Evolutionary conservation across 1,140 invertebrate genomes (phyloP).

Genomic region (Asobara japonica): DNA sequence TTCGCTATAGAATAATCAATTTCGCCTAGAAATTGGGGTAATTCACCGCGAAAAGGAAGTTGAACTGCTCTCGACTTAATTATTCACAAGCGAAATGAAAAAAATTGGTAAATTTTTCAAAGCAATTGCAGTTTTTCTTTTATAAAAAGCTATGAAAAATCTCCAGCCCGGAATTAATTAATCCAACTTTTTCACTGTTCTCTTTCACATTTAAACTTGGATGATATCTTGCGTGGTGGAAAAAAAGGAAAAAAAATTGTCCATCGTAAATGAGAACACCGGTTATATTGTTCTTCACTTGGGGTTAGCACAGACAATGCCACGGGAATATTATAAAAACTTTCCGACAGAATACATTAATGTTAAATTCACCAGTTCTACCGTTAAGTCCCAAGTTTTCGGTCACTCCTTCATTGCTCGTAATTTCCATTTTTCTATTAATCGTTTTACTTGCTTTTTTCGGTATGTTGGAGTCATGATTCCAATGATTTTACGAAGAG

Average conservation of each 20-base stretch:
- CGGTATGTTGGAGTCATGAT: too few species aligned
- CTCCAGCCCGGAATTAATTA: constrained; percentile 41
- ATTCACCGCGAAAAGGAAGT: too few species aligned
- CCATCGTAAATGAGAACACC: constrained; percentile 65
- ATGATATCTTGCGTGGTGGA: constrained; percentile 19
- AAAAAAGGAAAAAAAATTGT: constrained; percentile 61
- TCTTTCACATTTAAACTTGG: neutral
- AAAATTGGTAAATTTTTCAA: too few species aligned
- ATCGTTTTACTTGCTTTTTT: neutral
- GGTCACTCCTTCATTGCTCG: constrained; percentile 36
- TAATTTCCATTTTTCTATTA: neutral
- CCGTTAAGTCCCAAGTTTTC: constrained; percentile 65
- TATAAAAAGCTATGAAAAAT: neutral
- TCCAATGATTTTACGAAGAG: too few species aligned
- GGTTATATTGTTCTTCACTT: constrained; percentile 60
- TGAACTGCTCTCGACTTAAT: too few species aligned
- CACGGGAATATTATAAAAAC: constrained; percentile 67
- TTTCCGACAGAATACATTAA: constrained; percentile 68
- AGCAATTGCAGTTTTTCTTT: neutral
- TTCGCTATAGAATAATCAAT: too few species aligned
- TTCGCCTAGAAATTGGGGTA: too few species aligned
- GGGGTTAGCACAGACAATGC: constrained; percentile 58
- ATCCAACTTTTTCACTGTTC: neutral
- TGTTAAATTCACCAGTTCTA: constrained; percentile 63
- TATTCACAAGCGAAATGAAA: too few species aligned